phyloP scores from a whole-genome alignment of 2,888 invertebrate species.

The Opisthograptis luteolata region DNA sequence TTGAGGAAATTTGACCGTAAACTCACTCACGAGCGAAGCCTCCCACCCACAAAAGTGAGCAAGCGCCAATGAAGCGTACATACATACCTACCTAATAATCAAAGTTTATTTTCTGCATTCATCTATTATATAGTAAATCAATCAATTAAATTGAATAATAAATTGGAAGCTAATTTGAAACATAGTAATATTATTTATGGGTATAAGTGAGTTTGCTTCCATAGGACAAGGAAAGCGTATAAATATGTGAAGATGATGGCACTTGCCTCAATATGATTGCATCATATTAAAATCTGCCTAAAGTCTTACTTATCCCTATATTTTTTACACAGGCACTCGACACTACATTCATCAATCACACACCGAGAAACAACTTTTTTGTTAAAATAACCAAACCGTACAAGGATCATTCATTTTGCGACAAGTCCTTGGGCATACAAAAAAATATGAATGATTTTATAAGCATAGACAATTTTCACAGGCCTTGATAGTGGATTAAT shows the following conservation, averaged over 20 bases:
- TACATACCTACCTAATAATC: too few species aligned
- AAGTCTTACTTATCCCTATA: slow-evolving; percentile 8
- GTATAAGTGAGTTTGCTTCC: too few species aligned
- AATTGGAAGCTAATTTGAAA: too few species aligned
- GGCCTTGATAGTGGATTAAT: too few species aligned
- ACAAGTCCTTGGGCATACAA: slow-evolving; percentile 6
- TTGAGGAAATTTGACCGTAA: slow-evolving; percentile 13
- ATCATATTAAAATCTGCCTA: slow-evolving; percentile 1
- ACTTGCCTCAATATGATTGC: background rate
- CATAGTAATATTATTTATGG: too few species aligned
- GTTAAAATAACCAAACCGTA: slow-evolving; percentile 24
- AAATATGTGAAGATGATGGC: background rate
- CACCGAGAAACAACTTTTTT: slow-evolving; percentile 24
- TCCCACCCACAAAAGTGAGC: background rate
- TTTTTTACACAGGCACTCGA: slow-evolving; percentile 15
- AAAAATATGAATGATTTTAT: background rate
- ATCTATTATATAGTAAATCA: too few species aligned
- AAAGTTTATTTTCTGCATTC: too few species aligned
- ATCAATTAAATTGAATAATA: too few species aligned
- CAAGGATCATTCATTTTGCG: slow-evolving; percentile 12
- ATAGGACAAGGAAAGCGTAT: too few species aligned
- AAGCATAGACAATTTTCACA: background rate
- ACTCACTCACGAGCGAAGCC: slow-evolving; percentile 6
- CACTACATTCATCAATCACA: slow-evolving; percentile 29
- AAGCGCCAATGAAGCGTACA: background rate